Evolutionary conservation across 2,888 invertebrate genomes (phyloP).

Genomic region (Volucella bombylans): DNA sequence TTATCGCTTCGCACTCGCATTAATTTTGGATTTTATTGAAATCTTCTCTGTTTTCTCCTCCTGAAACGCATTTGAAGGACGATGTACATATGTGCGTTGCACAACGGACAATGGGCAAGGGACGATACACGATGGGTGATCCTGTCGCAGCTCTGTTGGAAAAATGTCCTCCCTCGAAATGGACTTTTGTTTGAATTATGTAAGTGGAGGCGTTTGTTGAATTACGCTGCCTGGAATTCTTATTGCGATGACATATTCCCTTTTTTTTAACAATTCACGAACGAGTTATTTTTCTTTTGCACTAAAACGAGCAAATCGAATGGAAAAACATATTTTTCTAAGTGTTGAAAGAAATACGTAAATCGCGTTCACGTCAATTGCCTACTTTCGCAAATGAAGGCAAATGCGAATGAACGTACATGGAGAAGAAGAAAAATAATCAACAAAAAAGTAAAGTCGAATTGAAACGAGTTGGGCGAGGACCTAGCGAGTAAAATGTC

Average conservation of each 20-base stretch:
- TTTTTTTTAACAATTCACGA: too few species aligned
- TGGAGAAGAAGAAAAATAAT: constrained; percentile 32
- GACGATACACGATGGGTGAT: too few species aligned
- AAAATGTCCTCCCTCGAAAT: not conserved
- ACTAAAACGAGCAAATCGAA: constrained; percentile 30
- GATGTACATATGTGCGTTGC: constrained; percentile 3
- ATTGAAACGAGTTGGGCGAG: constrained; percentile 57
- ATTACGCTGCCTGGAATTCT: not conserved
- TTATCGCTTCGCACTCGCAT: constrained; percentile 5
- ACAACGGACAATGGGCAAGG: not conserved
- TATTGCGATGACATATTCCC: too few species aligned
- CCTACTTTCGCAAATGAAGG: constrained; percentile 45
- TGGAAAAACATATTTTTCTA: constrained; percentile 40
- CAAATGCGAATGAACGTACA: constrained; percentile 54
- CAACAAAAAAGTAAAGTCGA: constrained; percentile 45
- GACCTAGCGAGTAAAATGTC: constrained; percentile 31
- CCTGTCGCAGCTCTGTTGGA: not conserved
- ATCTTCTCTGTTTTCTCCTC: constrained; percentile 20
- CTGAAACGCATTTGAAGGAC: constrained; percentile 22
- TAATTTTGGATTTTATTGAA: constrained; percentile 1
- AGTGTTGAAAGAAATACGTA: constrained; percentile 40
- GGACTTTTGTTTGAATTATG: constrained; percentile 66
- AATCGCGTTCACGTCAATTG: constrained; percentile 45
- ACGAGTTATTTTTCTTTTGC: not conserved
- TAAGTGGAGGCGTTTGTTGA: constrained; percentile 44